Base-by-base conservation (phyloP, 2,888 invertebrate genomes). In the Hyposoter dolosus region DNA sequence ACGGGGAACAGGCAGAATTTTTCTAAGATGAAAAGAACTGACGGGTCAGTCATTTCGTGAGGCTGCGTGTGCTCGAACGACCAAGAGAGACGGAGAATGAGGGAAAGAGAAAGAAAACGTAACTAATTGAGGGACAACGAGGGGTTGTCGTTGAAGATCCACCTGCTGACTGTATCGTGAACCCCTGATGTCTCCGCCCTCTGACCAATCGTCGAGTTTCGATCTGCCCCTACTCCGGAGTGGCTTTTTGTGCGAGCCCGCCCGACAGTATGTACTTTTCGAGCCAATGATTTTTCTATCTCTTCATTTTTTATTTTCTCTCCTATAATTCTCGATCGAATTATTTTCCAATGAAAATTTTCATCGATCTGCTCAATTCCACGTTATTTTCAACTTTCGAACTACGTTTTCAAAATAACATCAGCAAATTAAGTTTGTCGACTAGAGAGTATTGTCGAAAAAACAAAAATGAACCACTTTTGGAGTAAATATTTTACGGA, bases 61-160 rank as follows among this genome's bases (percentile, higher is more conserved):
- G 47, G 45, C 68, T 68, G 75, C 32, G 75, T 60, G 75, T 47
- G 68, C 19, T 72, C 50, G n/a, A 65, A 17, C 17, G 7, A 6
- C n/a, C 32, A 56, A 65, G 35, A 66, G n/a, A 45, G 63, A 32
- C 17, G 45, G 45, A 63, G 65, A 77, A 50, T 40, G 65, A 47
- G 65, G 10, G n/a, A 45, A 66, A 80, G 50, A 23, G 83, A 81
- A 74, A 88, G 88, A 89, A 90, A 90, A 91, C 90, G 91, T 89
- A 90, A 92, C 92, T 93, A 93, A 93, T 92, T 92, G 91, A 90
- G 88, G 90, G 89, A 91, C 91, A 90, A 91, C 90, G 90, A 78
- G 86, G 89, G 90, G 88, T 82, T 90, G 90, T 88, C 89, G 90
- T 90, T 89, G 89, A 89, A 90, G 91, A 93, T 93, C 91, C 93